Base-by-base conservation (phyloP, 2,888 invertebrate genomes). In the Lycocerus yunnanus region DNA sequence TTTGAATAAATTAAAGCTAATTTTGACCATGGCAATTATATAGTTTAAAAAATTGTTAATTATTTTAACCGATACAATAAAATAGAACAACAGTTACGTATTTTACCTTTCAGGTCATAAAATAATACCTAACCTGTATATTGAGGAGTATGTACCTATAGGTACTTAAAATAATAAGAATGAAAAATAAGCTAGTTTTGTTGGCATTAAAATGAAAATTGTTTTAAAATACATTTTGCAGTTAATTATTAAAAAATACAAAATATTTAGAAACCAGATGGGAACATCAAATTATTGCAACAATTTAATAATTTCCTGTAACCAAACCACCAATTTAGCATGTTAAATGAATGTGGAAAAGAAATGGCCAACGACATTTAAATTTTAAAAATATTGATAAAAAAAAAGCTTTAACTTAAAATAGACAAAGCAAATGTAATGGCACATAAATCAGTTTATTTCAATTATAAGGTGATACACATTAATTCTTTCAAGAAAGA, bases 1-100 rank as follows among this genome's bases (percentile, higher is more conserved):
- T 68, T 72, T 73, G 61, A 72, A 72, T 43, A 72, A 61, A 72
- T 72, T 72, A 68, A 72, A 43, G 60, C 24, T 61, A 61, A 66
- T 72, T 66, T 71, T 16, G 21, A 24, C 15, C 24, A 58, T 66
- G 58, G n/a, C 58, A 71, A 71, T 71, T n/a, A n/a, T 9, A 18
- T 3, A 4, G 2, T 21, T 21, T 8, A 21, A 21, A 6, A 21
- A 9, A 21, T 8, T 8, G 0, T 21, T 21, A 8, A 21, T n/a
- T 43, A n/a, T 43, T 21, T 43, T n/a, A 43, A 43, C n/a, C 43
- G n/a, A 43, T 6, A n/a, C 11, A 24, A 24, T 1, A 11, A 3
- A 73, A 76, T 70, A 75, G 61, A 66, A 67, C 27, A 72, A 65
- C 61, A 68, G 76, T 73, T 69, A 9, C 9, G 9, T 0, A 43